Base-by-base conservation (phyloP, 64 coral and sea anemone genomes). In the Catalaphyllia jardinei region DNA sequence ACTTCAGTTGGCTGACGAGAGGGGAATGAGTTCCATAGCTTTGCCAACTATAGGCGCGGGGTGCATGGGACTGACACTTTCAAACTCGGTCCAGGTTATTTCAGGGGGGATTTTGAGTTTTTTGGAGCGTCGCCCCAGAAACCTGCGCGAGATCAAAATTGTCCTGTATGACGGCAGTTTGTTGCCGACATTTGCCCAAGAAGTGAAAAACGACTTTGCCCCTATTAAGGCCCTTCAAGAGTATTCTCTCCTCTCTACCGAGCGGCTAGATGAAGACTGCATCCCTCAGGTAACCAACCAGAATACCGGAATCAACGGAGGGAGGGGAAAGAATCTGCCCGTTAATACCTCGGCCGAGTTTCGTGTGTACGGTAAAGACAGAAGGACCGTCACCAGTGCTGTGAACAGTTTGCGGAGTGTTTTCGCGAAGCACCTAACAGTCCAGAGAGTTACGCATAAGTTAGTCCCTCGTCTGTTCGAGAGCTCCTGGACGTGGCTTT, bases 291-390 rank as follows among this genome's bases (percentile, higher is more conserved):
- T 61, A 19, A 30, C 31, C 8, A 31, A 60, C 13, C 14, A 3
- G 30, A 29, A 33, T 17, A 42, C 20, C 29, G 20, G 17, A 33
- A 6, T 39, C 29, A 18, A 39, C 8, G 30, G 65, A 38, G 19
- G 29, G n/a, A 65, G 14, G 18, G 17, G 7, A 8, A 65, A 65
- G 15, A 25, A 17, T 55, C 55, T 61, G 3, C 79, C 79, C 22
- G 42, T 7, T 46, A 46, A 46, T 46, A 20, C 31, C 31, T 12
- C 59, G 17, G 62, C 79, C 1, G 57, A 83, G 18, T 83, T 83
- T 65, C 79, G 79, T 65, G 79, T 83, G 30, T 83, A 65, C 12
- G 79, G 79, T 15, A 67, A 83, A 62, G 60, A 83, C 8, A 63
- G 19, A 19, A 62, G 20, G 14, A 65, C 31, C 30, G 62, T 83